Evolutionary conservation across 2,797 vertebrate genomes (phyloP).

Genomic region (Chromis chromis): DNA sequence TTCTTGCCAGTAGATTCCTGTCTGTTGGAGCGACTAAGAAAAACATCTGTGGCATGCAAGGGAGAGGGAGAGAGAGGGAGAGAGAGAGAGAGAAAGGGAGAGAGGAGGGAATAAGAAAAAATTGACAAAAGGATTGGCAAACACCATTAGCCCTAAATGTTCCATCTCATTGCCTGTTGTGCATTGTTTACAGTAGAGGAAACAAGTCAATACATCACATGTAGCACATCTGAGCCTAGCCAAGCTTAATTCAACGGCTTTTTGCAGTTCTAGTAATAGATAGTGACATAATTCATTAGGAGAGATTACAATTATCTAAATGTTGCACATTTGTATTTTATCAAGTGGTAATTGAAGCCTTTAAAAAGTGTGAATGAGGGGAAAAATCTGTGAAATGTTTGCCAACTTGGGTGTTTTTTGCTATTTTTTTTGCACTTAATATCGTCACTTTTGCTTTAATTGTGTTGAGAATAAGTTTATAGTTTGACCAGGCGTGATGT

Average conservation of each 20-base stretch:
- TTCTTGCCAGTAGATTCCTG: constrained; percentile 99
- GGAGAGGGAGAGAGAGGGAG: constrained; percentile 82
- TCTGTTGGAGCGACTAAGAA: constrained; percentile 98
- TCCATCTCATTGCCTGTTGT: constrained; percentile 91
- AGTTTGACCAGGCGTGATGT: constrained; percentile 87
- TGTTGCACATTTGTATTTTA: constrained; percentile 88
- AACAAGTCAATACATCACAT: constrained; percentile 91
- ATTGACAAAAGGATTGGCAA: constrained; percentile 96
- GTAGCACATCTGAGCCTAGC: constrained; percentile 79
- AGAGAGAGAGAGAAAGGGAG: constrained; percentile 25
- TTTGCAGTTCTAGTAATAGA: constrained; percentile 91
- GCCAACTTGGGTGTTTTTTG: constrained; percentile 61
- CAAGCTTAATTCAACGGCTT: constrained; percentile 17
- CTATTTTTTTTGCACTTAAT: constrained; percentile 21
- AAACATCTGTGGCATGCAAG: constrained; percentile 95
- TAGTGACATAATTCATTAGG: constrained; percentile 92
- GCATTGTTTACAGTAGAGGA: constrained; percentile 93
- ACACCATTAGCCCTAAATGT: constrained; percentile 95
- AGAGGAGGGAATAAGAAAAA: constrained; percentile 68
- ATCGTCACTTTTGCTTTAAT: constrained; percentile 75
- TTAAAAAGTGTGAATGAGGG: constrained; percentile 71
- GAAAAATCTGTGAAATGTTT: constrained; percentile 87
- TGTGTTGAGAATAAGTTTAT: constrained; percentile 83
- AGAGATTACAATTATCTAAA: constrained; percentile 84
- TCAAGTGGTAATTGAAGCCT: constrained; percentile 87